These are phyloP conservation scores for Leucoma salicis DNA, from an alignment of 2,888 invertebrate species.

Conservation along the genomic window DNA sequence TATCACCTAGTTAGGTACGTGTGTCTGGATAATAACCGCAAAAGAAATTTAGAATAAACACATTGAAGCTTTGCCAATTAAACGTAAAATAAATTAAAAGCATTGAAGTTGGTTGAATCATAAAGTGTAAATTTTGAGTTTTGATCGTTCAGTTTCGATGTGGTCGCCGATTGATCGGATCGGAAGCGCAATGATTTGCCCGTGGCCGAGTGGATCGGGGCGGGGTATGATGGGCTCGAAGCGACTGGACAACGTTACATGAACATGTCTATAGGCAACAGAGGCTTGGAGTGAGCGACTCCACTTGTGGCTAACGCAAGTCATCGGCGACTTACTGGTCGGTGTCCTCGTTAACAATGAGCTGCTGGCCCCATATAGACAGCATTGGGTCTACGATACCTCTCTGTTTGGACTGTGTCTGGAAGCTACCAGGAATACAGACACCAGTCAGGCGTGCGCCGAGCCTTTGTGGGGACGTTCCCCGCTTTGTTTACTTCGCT, in stretches of 20 bases:
- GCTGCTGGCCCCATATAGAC: conserved; percentile 98
- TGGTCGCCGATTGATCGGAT: neutral
- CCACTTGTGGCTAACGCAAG: conserved; percentile 59
- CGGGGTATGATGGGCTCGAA: conserved; percentile 45
- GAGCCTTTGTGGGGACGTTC: conserved; percentile 9
- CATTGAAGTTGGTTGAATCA: neutral
- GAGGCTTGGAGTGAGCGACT: conserved; percentile 64
- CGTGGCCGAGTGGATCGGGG: conserved; percentile 36
- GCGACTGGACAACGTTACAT: conserved; percentile 53
- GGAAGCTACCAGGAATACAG: conserved; percentile 86
- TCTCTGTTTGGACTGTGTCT: conserved; percentile 95
- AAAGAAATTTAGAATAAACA: conserved; percentile 3
- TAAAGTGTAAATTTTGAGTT: neutral
- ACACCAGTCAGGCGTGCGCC: conserved; percentile 53
- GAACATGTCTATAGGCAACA: conserved; percentile 59
- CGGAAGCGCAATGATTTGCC: conserved; percentile 47
- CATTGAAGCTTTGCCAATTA: conserved; percentile 1
- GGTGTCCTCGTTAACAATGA: conserved; percentile 98
- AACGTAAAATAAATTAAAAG: conserved; percentile 4
- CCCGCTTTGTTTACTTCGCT: conserved; percentile 14
- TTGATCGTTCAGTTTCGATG: conserved; percentile 7
- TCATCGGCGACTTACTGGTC: conserved; percentile 92
- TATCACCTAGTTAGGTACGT: conserved; percentile 2
- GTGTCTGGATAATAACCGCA: neutral
- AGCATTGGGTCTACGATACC: conserved; percentile 99